These are phyloP conservation scores for Podilymbus podiceps DNA, from an alignment of 2,113 vertebrate species.

Conservation along the genomic window DNA sequence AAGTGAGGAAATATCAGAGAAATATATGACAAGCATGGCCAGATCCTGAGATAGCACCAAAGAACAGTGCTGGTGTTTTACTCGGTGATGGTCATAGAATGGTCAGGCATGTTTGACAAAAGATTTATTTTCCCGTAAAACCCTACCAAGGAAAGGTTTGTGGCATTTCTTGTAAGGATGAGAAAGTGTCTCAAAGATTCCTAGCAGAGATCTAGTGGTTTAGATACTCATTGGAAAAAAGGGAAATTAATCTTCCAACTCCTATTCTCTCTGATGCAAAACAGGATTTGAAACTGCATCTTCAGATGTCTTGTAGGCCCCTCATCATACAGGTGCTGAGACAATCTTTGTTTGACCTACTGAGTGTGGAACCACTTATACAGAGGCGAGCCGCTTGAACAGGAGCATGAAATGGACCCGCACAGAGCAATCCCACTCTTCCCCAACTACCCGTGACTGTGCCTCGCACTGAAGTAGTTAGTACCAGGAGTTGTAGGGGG, in stretches of 20 bases:
- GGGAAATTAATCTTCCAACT: neutral
- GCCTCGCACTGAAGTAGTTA: neutral
- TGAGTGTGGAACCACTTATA: neutral
- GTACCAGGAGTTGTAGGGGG: neutral
- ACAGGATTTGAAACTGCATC: neutral
- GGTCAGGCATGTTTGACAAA: neutral
- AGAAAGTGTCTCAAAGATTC: neutral
- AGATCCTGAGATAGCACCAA: neutral
- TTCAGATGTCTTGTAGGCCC: neutral
- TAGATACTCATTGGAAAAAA: neutral
- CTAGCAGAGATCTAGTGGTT: neutral
- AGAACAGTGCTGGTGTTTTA: neutral
- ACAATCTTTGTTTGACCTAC: neutral
- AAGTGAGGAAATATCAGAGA: neutral
- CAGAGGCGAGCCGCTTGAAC: neutral
- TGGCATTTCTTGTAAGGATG: neutral
- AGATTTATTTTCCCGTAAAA: neutral
- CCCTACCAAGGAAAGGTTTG: neutral
- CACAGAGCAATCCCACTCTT: rapidly evolving
- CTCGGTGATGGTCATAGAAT: neutral
- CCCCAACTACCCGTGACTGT: neutral
- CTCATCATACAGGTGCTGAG: neutral
- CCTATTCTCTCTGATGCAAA: neutral
- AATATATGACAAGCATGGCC: neutral
- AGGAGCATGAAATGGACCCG: neutral